phyloP scores from a whole-genome alignment of 1,140 invertebrate genomes.

The Drosophila subpulchrella region DNA sequence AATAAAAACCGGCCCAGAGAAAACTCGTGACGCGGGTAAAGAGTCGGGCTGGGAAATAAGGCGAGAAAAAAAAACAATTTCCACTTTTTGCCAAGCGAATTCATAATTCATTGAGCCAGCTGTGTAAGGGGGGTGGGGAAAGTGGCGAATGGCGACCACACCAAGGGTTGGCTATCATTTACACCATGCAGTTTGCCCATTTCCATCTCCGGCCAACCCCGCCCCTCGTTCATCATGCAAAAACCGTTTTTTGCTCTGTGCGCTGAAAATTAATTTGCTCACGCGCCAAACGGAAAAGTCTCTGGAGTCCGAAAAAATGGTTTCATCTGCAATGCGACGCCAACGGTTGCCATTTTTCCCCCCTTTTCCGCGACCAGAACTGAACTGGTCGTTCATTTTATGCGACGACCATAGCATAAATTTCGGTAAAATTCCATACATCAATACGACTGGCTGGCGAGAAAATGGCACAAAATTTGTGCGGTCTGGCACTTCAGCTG shows the following conservation, averaged over 20 bases:
- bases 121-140: conserved; percentile 4
- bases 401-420: conserved; percentile 59
- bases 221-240: conserved; percentile 28
- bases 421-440: conserved; percentile 59
- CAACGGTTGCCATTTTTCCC: conserved; percentile 47
- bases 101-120: conserved; percentile 63
- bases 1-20: conserved; percentile 41
- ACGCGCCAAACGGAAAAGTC: conserved; percentile 63
- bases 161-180: conserved; percentile 59
- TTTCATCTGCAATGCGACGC: conserved; percentile 65
- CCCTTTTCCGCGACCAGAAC: conserved; percentile 3
- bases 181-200: conserved; percentile 55
- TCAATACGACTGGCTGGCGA: conserved; percentile 34
- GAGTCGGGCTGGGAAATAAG: conserved; percentile 6
- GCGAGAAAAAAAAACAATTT: conserved; percentile 34
- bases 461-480: conserved; percentile 20
- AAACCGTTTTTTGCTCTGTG: conserved; percentile 53
- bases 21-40: background rate
- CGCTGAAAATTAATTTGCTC: conserved; percentile 66
- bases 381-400: conserved; percentile 58
- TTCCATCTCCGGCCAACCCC: conserved; percentile 34
- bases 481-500: conserved; percentile 43
- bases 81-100: conserved; percentile 44
- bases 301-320: conserved; percentile 52
- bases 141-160: conserved; percentile 27